Base-by-base conservation (phyloP, 2,888 invertebrate species). In the Drosophila subquinaria region DNA sequence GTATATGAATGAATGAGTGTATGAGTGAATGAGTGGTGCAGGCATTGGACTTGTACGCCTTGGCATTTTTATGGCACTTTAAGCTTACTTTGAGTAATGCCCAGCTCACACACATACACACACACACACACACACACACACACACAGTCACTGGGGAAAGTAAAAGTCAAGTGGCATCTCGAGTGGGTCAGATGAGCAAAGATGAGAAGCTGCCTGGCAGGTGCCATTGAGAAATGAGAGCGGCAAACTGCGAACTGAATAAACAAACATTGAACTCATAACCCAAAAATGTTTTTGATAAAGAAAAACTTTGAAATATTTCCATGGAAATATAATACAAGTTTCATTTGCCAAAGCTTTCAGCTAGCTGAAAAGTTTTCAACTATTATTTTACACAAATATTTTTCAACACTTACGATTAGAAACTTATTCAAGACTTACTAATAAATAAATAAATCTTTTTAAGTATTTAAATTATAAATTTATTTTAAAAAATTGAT, bases 1-100 rank as follows among this genome's bases (percentile, higher is more conserved):
- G 40, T 55, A 20, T 33, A 4, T 42, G 68, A 30, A 11, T 48
- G 64, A 35, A 62, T 42, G 68, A 30, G 70, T 74, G 70, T 35
- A 30, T 67, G 72, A 52, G 70, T 74, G 70, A 50, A 30, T 67
- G 72, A 52, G 78, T 71, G 72, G 27, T 56, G 56, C 66, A 48
- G 48, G 79, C 68, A 70, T 76, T 71, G 67, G 56, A 59, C 48
- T 57, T 51, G 60, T 81, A 63, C 68, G 73, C 62, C 69, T 56
- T 80, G 73, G 69, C 82, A 85, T 83, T 88, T 83, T 88, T 80
- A 86, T 85, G 83, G 79, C 83, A 81, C 86, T 81, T 88, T 88
- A 88, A 82, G 76, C 79, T 78, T 51, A 71, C 68, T 52, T 69
- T 70, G 75, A 85, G 77, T 75, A 82, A 79, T 84, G 79, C 62